A percentile compares a stretch with the other conserved stretches of the same genome.
Evolutionary conservation across 2,113 vertebrate genomes (phyloP).

Genomic region (Dendrocopos noguchii): DNA sequence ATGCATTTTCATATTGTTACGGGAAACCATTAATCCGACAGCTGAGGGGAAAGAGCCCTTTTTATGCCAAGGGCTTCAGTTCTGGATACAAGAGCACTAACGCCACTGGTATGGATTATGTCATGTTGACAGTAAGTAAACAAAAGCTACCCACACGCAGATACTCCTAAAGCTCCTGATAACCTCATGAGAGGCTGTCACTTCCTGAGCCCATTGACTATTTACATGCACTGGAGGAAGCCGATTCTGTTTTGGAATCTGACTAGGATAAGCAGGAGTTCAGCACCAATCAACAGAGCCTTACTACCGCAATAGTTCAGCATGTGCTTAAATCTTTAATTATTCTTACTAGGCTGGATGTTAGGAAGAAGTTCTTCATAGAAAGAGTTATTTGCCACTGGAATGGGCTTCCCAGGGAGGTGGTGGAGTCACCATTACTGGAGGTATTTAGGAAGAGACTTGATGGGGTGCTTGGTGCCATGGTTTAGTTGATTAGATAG

Average conservation of each 20-base stretch:
- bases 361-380: too few relatives aligned
- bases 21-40: neutral
- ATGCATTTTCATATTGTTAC: neutral
- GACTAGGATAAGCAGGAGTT: neutral
- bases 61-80: neutral
- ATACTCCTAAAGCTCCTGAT: neutral
- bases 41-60: neutral
- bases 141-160: neutral
- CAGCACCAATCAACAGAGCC: neutral
- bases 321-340: neutral
- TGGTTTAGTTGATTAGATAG: too few relatives aligned
- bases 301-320: neutral
- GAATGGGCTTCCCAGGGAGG: too few relatives aligned
- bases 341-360: neutral
- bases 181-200: accelerated
- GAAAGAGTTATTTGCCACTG: too few relatives aligned
- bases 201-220: neutral
- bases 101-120: neutral
- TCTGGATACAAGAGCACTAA: neutral
- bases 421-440: too few relatives aligned
- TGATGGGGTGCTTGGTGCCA: too few relatives aligned
- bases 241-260: neutral
- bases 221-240: neutral
- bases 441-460: too few relatives aligned
- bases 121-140: neutral